Evolutionary conservation across 1,140 invertebrate species (phyloP), one percentile per base, ranked within the genome.

Genomic region (Drosophila oshimai): DNA sequence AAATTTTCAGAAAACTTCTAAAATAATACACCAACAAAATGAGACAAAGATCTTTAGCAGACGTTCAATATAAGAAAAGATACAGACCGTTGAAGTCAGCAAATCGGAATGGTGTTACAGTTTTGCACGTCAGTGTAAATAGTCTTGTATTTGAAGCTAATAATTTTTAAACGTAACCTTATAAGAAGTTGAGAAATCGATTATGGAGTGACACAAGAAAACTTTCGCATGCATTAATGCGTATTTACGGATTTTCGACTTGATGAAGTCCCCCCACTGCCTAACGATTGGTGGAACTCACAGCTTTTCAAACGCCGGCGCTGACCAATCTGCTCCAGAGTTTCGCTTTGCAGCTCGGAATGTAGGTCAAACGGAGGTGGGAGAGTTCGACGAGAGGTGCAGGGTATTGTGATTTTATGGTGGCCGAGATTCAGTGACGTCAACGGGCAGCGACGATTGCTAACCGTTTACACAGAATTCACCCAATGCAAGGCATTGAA

Each of bases 161-260:
- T n/a, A n/a, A n/a, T 22, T 22, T 22, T 2, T 22, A 22, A 22
- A 22, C 22, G 5, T 22, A 22, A 3, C 22, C 2, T 3, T 15
- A 3, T 29, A 29, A 29, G 9, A 29, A 9, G 4, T 29, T 42
- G 4, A 5, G 24, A 24, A 42, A 42, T 29, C 10, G 36, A 33
- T 79, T 79, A 54, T 50, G 47, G 49, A 15, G 45, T 20, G 51
- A 24, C 74, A 65, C 33, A 42, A 69, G 36, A 50, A 67, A 78
- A 72, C 45, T 71, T 73, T 67, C 45, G 45, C 54, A 53, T 70
- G 36, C 51, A 75, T 75, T 51, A 60, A 53, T 80, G 39, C 70
- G 81, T 79, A 65, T 74, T 70, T 50, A 65, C 57, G 37, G 6
- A 29, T 39, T 49, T 58, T 60, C 15, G 57, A 42, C 46, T 41